These are phyloP conservation scores for Eupsilia transversa DNA, from an alignment of 2,888 invertebrate genomes.

Conservation along the genomic window DNA sequence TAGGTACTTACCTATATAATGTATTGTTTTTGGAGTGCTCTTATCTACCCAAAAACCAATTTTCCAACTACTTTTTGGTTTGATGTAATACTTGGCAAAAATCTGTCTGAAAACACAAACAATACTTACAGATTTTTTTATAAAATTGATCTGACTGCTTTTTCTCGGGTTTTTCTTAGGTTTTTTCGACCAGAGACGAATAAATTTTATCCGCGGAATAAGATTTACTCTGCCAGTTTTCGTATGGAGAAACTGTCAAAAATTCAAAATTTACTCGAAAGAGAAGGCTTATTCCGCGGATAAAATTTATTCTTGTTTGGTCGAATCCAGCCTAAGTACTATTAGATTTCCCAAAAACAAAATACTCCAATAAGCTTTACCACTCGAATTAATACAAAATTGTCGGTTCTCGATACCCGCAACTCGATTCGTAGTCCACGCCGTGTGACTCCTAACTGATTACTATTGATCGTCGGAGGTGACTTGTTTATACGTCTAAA, in stretches of 20 bases:
- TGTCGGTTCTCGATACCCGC: constrained; percentile 23
- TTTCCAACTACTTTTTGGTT: too few species aligned
- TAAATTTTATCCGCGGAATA: too few species aligned
- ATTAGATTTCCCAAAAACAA: not conserved
- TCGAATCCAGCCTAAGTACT: too few species aligned
- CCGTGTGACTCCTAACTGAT: constrained; percentile 71
- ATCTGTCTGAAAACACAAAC: not conserved
- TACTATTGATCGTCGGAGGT: constrained; percentile 78
- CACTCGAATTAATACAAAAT: constrained; percentile 10
- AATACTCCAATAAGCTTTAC: not conserved
- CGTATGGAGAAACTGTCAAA: too few species aligned
- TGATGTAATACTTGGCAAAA: not conserved
- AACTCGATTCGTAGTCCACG: constrained; percentile 47
- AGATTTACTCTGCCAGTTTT: too few species aligned
- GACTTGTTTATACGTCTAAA: constrained; percentile 81
- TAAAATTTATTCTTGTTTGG: too few species aligned
- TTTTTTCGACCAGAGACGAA: too few species aligned
- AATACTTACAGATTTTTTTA: not conserved
- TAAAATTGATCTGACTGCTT: not conserved
- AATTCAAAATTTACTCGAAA: too few species aligned
- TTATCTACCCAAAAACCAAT: too few species aligned
- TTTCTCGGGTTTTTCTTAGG: not conserved
- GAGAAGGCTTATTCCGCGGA: too few species aligned
- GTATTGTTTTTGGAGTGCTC: too few species aligned
- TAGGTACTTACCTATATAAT: too few species aligned